Evolutionary conservation across 2,113 vertebrate species (phyloP).

Genomic region (Laterallus jamaicensis): DNA sequence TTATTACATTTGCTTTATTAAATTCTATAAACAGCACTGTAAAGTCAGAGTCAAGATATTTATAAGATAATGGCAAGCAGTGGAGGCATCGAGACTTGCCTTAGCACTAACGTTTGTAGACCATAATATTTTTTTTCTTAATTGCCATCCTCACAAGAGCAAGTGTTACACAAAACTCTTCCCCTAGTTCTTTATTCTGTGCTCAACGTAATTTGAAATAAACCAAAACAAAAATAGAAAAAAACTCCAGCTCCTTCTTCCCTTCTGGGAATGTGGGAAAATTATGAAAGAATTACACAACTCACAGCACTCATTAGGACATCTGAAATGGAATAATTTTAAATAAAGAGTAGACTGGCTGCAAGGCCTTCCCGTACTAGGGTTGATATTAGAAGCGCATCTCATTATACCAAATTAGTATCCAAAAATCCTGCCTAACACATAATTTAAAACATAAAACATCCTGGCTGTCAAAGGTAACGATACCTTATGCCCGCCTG

Average conservation of each 20-base stretch:
- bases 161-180: neutral
- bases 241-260: neutral
- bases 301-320: constrained; percentile 56
- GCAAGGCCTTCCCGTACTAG: constrained; percentile 21
- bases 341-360: constrained; percentile 62
- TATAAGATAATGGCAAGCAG: constrained; percentile 60
- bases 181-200: neutral
- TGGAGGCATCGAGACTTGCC: constrained; percentile 30
- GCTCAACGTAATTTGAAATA: constrained; percentile 19
- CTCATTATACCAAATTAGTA: constrained; percentile 47
- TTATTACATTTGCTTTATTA: constrained; percentile 74
- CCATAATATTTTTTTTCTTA: constrained; percentile 22
- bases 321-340: constrained; percentile 65
- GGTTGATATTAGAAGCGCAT: constrained; percentile 54
- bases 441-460: constrained; percentile 64
- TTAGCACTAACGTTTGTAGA: constrained; percentile 10
- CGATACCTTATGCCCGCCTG: constrained; percentile 35
- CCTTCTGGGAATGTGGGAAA: constrained; percentile 15
- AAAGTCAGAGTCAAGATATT: constrained; percentile 72
- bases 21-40: constrained; percentile 72
- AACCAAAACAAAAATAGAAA: constrained; percentile 15
- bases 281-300: constrained; percentile 62
- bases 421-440: constrained; percentile 59
- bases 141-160: constrained; percentile 6
- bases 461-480: constrained; percentile 58